Base-by-base conservation (phyloP, 2,888 invertebrate genomes). In the Pyrrhosoma nymphula region DNA sequence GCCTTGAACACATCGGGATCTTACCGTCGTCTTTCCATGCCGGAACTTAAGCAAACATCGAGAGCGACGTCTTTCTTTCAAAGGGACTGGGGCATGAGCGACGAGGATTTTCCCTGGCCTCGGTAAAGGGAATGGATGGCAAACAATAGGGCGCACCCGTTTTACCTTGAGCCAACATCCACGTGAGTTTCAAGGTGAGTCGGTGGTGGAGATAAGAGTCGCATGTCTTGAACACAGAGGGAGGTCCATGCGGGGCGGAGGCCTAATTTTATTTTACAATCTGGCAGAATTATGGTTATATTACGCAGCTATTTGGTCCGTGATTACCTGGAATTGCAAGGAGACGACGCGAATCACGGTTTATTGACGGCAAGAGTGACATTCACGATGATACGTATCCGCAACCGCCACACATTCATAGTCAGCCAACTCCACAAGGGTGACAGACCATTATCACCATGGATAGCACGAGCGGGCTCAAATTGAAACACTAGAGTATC, bases 91-190 rank as follows among this genome's bases (percentile, higher is more conserved):
- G 14, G 35, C 35, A 35, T 82, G 18, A 60, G 35, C 30, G 82
- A 82, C 82, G 30, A 10, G 20, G 82, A 82, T 82, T 82, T 82
- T 82, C 82, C 82, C 16, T 35, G 82, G 30, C 82, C 82, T 82
- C 82, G 82, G 35, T 69, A n/a, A 16, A 35, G 35, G 82, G 30
- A 82, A 82, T 35, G 82, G 30, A 82, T 82, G 16, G 82, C 82
- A 82, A 82, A 82, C 82, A 82, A 82, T 35, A 20, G 82, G 82
- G 82, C 82, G 82, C 82, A 82, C 82, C 82, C 82, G 82, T 35
- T 16, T 82, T 82, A 14, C 82, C 82, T 82, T 82, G 82, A 82
- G 82, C 82, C 23, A 82, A 82, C 82, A 82, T 82, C 82, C 82
- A 82, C 82, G 82, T 82, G 82, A 82, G 35, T 23, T 82, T 82